Percentiles rank a stretch among this genome's conserved stretches.
phyloP scores from a whole-genome alignment of 2,888 invertebrate species.

The Synanthedon vespiformis region DNA sequence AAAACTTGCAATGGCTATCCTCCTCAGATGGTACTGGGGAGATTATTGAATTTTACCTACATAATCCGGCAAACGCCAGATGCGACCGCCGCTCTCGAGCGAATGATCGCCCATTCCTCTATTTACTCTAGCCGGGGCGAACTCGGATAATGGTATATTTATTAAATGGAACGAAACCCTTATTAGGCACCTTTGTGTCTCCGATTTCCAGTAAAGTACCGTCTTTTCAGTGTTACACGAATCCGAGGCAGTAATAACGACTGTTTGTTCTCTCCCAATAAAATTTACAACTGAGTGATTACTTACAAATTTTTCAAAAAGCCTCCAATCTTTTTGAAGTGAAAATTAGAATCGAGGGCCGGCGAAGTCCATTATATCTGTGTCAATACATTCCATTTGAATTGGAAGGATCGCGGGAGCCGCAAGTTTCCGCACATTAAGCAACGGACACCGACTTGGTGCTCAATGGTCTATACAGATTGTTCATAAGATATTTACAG shows the following conservation, averaged over 20 bases:
- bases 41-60: conserved; percentile 60
- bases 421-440: conserved; percentile 18
- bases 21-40: conserved; percentile 47
- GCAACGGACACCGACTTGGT: conserved; percentile 10
- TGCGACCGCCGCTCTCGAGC: conserved; percentile 38
- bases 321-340: neutral
- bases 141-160: conserved; percentile 40
- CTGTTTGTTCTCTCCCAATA: neutral
- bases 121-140: conserved; percentile 29
- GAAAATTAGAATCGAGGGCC: conserved; percentile 7
- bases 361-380: conserved; percentile 8
- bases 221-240: neutral
- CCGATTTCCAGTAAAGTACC: conserved; percentile 1
- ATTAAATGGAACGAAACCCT: conserved; percentile 35
- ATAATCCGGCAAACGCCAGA: conserved; percentile 54
- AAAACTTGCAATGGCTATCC: conserved; percentile 37
- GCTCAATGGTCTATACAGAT: conserved; percentile 4
- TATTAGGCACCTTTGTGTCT: conserved; percentile 25
- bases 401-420: conserved; percentile 13
- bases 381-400: conserved; percentile 16
- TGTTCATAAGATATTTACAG: neutral
- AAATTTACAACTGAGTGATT: neutral
- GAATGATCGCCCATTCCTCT: conserved; percentile 49
- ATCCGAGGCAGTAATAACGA: neutral
- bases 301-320: neutral